Evolutionary conservation across 1,140 invertebrate genomes (phyloP).

Genomic region (Hycleus cichorii): DNA sequence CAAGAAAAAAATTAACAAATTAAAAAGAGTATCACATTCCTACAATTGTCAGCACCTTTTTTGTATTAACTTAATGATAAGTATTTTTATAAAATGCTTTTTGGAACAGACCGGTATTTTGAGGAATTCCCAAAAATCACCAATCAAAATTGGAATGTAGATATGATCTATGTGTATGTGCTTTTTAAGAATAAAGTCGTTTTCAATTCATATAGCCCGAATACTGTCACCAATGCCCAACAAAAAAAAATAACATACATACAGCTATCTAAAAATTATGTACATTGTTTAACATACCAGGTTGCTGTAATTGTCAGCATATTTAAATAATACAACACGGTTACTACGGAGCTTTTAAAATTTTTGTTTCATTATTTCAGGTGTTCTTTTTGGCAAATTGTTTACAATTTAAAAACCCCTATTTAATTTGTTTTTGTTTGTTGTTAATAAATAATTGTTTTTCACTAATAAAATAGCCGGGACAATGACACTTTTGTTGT

Average conservation of each 20-base stretch:
- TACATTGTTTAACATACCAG: no score
- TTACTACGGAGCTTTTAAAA: slow-evolving; percentile 5
- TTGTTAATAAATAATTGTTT: slow-evolving; percentile 6
- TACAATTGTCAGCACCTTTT: slow-evolving; percentile 35
- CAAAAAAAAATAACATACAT: slow-evolving; percentile 32
- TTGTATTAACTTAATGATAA: neutral
- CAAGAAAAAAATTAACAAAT: slow-evolving; percentile 36
- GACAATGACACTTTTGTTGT: slow-evolving; percentile 7
- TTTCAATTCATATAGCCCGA: slow-evolving; percentile 21
- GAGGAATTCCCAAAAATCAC: slow-evolving; percentile 5
- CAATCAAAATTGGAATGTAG: slow-evolving; percentile 21
- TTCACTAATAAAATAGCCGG: slow-evolving; percentile 4
- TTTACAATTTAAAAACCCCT: neutral
- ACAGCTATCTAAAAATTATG: slow-evolving; percentile 22
- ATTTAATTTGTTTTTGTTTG: neutral
- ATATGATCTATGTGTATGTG: slow-evolving; percentile 9
- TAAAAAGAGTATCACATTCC: slow-evolving; percentile 37
- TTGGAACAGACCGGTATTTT: slow-evolving; percentile 5
- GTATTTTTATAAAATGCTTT: neutral
- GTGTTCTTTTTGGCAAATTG: slow-evolving; percentile 1
- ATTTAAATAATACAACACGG: slow-evolving; percentile 14
- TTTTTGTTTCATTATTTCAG: neutral
- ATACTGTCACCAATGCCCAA: slow-evolving; percentile 32
- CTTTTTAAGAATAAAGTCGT: slow-evolving; percentile 7
- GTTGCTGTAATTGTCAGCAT: slow-evolving; percentile 2